These are phyloP conservation scores for Rhagium mordax DNA, from an alignment of 2,888 invertebrate species.

Conservation along the genomic window DNA sequence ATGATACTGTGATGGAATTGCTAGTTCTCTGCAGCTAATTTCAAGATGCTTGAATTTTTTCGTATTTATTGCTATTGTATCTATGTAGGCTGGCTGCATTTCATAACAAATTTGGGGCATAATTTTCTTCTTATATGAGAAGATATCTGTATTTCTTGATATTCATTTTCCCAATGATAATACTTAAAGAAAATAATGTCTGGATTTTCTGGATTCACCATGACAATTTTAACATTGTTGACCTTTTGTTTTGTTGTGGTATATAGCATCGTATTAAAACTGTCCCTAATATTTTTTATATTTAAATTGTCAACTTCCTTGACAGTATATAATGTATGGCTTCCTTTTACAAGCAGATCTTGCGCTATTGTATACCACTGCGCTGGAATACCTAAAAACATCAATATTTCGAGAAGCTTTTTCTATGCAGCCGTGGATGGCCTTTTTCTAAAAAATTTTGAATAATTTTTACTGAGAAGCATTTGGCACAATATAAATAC, in stretches of 20 bases:
- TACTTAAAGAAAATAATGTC: no score
- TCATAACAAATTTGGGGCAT: neutral
- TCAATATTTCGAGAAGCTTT: neutral
- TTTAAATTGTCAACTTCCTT: neutral
- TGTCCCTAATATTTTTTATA: neutral
- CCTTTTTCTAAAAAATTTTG: neutral
- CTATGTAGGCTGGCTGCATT: neutral
- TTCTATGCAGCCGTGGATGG: neutral
- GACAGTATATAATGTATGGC: slow-evolving; percentile 16
- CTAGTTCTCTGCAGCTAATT: neutral
- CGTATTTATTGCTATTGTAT: neutral
- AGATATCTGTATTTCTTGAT: neutral
- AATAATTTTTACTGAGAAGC: neutral
- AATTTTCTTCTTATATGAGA: neutral
- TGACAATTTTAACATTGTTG: neutral
- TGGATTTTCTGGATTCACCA: neutral
- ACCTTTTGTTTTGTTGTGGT: slow-evolving; percentile 10
- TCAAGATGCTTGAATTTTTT: neutral
- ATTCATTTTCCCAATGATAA: neutral
- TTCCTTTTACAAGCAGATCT: slow-evolving; percentile 5
- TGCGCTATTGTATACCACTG: neutral
- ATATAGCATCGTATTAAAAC: slow-evolving; percentile 6
- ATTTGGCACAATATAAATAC: neutral
- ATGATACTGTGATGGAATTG: neutral
- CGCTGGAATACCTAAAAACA: neutral